Evolutionary conservation across 2,113 vertebrate species (phyloP).

Genomic region (Chaenocephalus aceratus): DNA sequence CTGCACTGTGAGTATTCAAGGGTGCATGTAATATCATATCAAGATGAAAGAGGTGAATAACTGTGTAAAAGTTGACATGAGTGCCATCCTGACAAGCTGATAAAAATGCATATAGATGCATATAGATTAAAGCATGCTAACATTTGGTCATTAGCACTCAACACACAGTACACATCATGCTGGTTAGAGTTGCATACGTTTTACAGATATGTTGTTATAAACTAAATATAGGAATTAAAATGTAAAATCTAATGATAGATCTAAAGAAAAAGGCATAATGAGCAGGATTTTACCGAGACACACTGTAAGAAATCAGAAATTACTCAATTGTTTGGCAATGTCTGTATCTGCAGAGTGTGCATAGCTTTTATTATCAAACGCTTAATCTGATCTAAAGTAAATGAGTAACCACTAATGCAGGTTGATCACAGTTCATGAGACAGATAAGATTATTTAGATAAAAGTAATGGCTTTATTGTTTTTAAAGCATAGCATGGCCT

Average conservation of each 20-base stretch:
- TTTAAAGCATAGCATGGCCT: not conserved
- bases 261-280: not conserved
- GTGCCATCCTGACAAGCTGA: not conserved
- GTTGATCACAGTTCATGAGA: conserved; percentile 7
- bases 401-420: not conserved
- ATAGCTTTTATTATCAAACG: not conserved
- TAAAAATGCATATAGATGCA: not conserved
- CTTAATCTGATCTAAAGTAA: conserved; percentile 5
- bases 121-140: not conserved
- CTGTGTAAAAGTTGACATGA: no score
- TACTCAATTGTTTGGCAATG: no score
- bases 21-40: not conserved
- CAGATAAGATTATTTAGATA: not conserved
- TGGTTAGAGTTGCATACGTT: not conserved
- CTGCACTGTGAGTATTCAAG: conserved; percentile 76
- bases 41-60: not conserved
- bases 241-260: not conserved
- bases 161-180: not conserved
- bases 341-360: no score
- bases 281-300: no score
- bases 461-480: not conserved
- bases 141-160: not conserved
- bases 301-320: no score
- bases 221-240: not conserved
- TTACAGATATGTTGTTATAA: not conserved